Evolutionary conservation across 1,140 invertebrate species (phyloP).

Genomic region (Cataglyphis hispanica): DNA sequence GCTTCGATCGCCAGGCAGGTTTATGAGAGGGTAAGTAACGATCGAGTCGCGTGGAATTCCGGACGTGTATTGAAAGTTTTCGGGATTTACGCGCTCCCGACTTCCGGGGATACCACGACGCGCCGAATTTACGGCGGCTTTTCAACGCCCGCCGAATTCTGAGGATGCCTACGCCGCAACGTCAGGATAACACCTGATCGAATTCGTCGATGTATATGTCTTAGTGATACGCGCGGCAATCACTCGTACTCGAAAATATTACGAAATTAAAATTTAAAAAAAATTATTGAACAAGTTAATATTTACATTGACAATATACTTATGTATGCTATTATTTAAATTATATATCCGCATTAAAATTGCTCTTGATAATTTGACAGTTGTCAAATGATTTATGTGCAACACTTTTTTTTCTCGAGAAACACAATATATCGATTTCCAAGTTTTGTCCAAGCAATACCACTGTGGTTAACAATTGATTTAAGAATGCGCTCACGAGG

Average conservation of each 20-base stretch:
- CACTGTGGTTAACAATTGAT: constrained; percentile 64
- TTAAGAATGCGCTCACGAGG: background rate
- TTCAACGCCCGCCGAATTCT: constrained; percentile 50
- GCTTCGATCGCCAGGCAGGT: constrained; percentile 53
- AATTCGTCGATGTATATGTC: background rate
- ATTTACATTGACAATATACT: background rate
- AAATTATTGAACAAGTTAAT: no score
- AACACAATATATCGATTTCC: background rate
- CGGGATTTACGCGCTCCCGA: constrained; percentile 75
- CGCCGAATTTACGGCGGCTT: constrained; percentile 66
- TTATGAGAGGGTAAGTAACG: constrained; percentile 65
- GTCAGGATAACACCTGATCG: constrained; percentile 11
- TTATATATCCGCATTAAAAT: background rate
- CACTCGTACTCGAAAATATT: background rate
- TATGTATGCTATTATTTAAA: background rate
- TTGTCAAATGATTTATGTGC: background rate
- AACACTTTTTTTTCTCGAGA: background rate
- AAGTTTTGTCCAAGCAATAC: background rate
- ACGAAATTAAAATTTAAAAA: background rate
- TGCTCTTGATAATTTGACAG: background rate
- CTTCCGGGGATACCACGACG: constrained; percentile 68
- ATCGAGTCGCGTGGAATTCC: constrained; percentile 67
- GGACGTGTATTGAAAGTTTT: constrained; percentile 67
- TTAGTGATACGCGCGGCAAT: background rate
- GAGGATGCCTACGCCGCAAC: constrained; percentile 37